Evolutionary conservation across 2,888 invertebrate genomes (phyloP).

Genomic region (Podotricha telesiphe): DNA sequence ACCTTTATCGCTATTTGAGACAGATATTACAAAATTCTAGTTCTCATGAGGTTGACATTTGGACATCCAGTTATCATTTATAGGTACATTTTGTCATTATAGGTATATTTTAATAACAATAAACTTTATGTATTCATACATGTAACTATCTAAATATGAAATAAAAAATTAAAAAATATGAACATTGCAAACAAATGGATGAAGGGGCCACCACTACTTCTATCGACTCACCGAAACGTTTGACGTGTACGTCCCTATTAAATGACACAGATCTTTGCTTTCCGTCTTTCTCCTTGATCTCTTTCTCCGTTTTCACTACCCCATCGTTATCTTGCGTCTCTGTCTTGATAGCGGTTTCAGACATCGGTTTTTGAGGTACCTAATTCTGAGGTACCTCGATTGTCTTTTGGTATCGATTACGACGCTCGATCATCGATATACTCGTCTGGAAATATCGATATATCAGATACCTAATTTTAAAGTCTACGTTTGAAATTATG

Average conservation of each 20-base stretch:
- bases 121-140: too few species aligned
- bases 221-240: slow-evolving; percentile 90
- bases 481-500: neutral
- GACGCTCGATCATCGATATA: slow-evolving; percentile 68
- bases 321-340: slow-evolving; percentile 74
- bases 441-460: slow-evolving; percentile 68
- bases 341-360: slow-evolving; percentile 72
- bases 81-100: neutral
- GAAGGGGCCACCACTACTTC: slow-evolving; percentile 34
- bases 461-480: slow-evolving; percentile 1
- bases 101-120: neutral
- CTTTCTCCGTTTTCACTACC: slow-evolving; percentile 61
- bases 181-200: slow-evolving; percentile 42
- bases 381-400: slow-evolving; percentile 62
- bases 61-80: neutral
- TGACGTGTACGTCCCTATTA: slow-evolving; percentile 95
- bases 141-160: neutral
- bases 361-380: slow-evolving; percentile 76
- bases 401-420: slow-evolving; percentile 49
- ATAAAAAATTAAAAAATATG: neutral
- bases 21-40: neutral
- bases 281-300: slow-evolving; percentile 73
- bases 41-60: slow-evolving; percentile 4
- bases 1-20: neutral
- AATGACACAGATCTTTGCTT: slow-evolving; percentile 90